These are phyloP conservation scores for Tachuris rubrigastra DNA, from an alignment of 2,113 vertebrate genomes.

Conservation along the genomic window DNA sequence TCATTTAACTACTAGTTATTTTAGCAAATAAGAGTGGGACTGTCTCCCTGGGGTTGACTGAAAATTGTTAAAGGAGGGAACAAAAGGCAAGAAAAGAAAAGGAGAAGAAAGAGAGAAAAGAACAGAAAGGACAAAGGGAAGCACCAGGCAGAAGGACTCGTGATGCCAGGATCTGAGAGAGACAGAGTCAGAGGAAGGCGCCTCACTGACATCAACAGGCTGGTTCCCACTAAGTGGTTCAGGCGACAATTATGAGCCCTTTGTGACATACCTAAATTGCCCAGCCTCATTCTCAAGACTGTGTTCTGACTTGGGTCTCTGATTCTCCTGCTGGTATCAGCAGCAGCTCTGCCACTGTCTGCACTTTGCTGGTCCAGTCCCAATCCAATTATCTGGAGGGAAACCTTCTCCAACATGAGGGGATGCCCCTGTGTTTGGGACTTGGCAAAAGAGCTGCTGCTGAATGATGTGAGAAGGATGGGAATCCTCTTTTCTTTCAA, in stretches of 20 bases:
- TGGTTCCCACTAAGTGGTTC: neutral
- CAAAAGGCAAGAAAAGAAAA: neutral
- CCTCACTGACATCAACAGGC: neutral
- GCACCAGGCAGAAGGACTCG: neutral
- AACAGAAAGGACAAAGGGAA: constrained; percentile 14
- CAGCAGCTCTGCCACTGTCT: neutral
- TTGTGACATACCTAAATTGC: neutral
- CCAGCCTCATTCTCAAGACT: neutral
- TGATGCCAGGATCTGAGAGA: neutral
- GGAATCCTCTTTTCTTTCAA: neutral
- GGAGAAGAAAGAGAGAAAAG: neutral
- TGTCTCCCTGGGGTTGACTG: constrained; percentile 40
- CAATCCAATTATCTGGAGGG: neutral
- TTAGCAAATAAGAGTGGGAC: constrained; percentile 61
- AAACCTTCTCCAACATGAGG: neutral
- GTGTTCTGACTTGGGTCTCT: neutral
- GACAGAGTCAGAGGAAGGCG: neutral
- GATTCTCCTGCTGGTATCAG: neutral
- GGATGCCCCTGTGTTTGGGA: neutral
- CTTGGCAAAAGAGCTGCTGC: neutral
- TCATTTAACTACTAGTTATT: constrained; percentile 54
- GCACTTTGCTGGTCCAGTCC: neutral
- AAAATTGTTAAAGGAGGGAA: neutral
- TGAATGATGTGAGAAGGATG: neutral
- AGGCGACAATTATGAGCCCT: neutral